Conservation (phyloP, 2,113 vertebrate genomes). For the Gorsachius goisagi region DNA sequence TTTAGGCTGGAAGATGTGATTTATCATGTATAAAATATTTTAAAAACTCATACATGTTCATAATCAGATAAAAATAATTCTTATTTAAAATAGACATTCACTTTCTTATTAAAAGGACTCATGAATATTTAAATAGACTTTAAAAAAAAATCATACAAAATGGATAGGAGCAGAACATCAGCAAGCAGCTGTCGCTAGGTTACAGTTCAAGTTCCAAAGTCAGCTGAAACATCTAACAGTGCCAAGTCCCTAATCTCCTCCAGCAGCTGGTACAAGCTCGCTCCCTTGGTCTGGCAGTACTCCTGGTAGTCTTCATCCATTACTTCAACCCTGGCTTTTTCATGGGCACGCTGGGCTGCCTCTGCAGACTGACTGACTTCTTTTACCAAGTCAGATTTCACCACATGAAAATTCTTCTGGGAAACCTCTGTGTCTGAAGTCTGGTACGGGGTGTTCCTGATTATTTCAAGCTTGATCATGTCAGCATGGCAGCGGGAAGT, state of each 20-base stretch:
- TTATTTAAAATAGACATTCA: slow-evolving; percentile 32
- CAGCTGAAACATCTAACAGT: slow-evolving; percentile 73
- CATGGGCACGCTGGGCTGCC: slow-evolving; percentile 79
- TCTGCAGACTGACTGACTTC: slow-evolving; percentile 85
- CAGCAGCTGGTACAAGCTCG: slow-evolving; percentile 86
- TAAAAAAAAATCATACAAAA: neutral
- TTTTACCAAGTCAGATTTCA: slow-evolving; percentile 78
- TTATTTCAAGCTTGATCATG: slow-evolving; percentile 80
- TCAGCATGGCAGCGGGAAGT: slow-evolving; percentile 81
- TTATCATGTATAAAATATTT: slow-evolving; percentile 14
- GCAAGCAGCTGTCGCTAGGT: too few relatives aligned
- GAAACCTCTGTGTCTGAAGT: neutral
- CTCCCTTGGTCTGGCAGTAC: slow-evolving; percentile 84
- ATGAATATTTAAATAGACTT: neutral
- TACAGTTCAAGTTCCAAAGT: neutral
- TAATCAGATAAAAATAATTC: slow-evolving; percentile 13
- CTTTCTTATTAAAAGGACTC: neutral
- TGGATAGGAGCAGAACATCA: neutral
- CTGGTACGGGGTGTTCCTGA: slow-evolving; percentile 74
- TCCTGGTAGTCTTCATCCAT: slow-evolving; percentile 77
- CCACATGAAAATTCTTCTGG: neutral
- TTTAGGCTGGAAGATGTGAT: neutral
- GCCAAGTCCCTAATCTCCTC: slow-evolving; percentile 92
- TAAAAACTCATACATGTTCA: neutral
- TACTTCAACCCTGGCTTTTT: slow-evolving; percentile 34